Conservation (phyloP, 2,888 invertebrate species). For the Dioctria rufipes region DNA sequence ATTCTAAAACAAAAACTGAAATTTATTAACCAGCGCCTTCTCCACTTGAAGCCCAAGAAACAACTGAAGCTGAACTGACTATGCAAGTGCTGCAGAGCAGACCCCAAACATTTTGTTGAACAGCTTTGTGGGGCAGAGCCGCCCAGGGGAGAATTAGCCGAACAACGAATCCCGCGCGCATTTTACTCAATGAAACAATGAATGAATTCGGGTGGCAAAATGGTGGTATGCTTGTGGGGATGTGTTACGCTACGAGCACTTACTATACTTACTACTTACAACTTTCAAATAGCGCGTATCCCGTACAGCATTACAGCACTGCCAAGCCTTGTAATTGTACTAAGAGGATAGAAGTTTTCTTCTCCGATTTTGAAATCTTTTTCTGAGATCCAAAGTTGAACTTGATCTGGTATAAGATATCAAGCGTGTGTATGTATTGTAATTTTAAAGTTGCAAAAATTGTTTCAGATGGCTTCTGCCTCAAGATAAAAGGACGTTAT, state of each 20-base stretch:
- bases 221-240: background rate
- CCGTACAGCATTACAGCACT: background rate
- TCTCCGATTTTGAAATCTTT: too few relatives aligned
- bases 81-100: background rate
- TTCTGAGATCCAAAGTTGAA: too few relatives aligned
- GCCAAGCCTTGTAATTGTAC: background rate
- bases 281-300: background rate
- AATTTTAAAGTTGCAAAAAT: too few relatives aligned
- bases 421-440: too few relatives aligned
- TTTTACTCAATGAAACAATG: slow-evolving; percentile 38
- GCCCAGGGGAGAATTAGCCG: background rate
- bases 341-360: too few relatives aligned
- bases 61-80: slow-evolving; percentile 36
- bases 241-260: slow-evolving; percentile 11
- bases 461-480: too few relatives aligned
- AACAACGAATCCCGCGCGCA: background rate
- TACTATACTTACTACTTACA: slow-evolving; percentile 3
- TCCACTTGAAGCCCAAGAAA: slow-evolving; percentile 12
- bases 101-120: slow-evolving; percentile 32
- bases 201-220: slow-evolving; percentile 30
- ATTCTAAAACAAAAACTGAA: background rate
- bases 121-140: slow-evolving; percentile 5
- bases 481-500: too few relatives aligned
- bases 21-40: background rate
- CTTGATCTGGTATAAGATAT: too few relatives aligned